Conservation (phyloP, 2,113 vertebrate genomes). For the Rostratula benghalensis region DNA sequence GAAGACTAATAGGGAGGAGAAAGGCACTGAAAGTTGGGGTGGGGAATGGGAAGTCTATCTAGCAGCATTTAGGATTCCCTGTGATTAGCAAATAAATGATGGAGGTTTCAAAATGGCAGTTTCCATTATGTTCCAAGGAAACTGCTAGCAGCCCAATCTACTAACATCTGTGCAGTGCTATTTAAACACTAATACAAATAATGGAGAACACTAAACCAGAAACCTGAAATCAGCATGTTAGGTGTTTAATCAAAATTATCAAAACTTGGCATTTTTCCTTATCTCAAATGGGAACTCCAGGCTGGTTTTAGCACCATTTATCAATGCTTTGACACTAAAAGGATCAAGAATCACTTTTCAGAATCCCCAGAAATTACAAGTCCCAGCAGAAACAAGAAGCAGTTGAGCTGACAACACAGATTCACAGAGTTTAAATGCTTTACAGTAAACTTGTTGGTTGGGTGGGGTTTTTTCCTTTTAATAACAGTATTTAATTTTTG, state of each 20-base stretch:
- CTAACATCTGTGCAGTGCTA: not conserved
- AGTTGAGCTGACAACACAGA: not conserved
- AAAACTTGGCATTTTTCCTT: not conserved
- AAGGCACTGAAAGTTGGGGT: not conserved
- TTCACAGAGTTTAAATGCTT: not conserved
- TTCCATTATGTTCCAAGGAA: not conserved
- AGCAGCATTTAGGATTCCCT: not conserved
- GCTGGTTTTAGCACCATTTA: not conserved
- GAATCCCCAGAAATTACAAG: not conserved
- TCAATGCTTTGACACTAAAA: not conserved
- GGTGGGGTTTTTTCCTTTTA: not conserved
- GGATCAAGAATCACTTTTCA: not conserved
- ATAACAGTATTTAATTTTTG: not conserved
- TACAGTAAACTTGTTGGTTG: not conserved
- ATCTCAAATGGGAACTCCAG: not conserved
- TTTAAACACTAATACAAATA: not conserved
- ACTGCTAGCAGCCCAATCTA: not conserved
- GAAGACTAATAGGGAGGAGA: fast-evolving
- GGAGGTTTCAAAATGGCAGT: not conserved
- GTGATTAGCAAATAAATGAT: not conserved
- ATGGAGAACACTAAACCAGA: not conserved
- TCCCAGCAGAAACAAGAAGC: not conserved
- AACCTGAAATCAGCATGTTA: not conserved
- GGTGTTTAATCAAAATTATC: not conserved
- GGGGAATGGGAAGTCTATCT: fast-evolving